phyloP scores from a whole-genome alignment of 2,113 vertebrate genomes.

The Holacanthus passer region DNA sequence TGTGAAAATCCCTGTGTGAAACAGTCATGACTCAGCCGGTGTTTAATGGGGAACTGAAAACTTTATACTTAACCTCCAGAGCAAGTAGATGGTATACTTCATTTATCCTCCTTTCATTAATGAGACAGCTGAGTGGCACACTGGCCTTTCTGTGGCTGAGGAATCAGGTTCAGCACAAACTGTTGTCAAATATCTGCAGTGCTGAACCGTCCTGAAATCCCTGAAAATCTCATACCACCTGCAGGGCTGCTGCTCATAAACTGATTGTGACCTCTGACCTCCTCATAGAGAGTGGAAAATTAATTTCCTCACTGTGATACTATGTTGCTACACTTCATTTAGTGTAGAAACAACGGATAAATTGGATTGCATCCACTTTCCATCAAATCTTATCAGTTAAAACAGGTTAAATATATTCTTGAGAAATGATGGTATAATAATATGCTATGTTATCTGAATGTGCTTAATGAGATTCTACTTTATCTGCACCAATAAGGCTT shows the following conservation, averaged over 20 bases:
- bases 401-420: not conserved
- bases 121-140: not conserved
- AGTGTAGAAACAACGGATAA: not conserved
- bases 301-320: not conserved
- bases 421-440: not conserved
- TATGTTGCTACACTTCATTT: not conserved
- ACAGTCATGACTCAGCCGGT: slow-evolving; percentile 7
- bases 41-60: slow-evolving; percentile 48
- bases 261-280: slow-evolving; percentile 25
- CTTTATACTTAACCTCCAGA: slow-evolving; percentile 24
- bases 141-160: not conserved
- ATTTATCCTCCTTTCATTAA: slow-evolving; percentile 2
- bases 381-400: not conserved
- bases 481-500: not conserved
- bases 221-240: not conserved
- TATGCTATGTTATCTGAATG: too few species aligned
- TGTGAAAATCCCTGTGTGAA: slow-evolving; percentile 1
- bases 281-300: not conserved
- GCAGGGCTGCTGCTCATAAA: slow-evolving; percentile 1
- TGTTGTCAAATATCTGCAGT: slow-evolving; percentile 1
- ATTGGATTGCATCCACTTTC: not conserved
- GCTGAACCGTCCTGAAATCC: slow-evolving; percentile 17
- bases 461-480: not conserved
- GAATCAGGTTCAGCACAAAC: not conserved
- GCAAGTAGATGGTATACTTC: not conserved